Evolutionary conservation across 2,888 invertebrate genomes (phyloP), one percentile per base, ranked within the genome.

Genomic region (Aspidiotus destructor): DNA sequence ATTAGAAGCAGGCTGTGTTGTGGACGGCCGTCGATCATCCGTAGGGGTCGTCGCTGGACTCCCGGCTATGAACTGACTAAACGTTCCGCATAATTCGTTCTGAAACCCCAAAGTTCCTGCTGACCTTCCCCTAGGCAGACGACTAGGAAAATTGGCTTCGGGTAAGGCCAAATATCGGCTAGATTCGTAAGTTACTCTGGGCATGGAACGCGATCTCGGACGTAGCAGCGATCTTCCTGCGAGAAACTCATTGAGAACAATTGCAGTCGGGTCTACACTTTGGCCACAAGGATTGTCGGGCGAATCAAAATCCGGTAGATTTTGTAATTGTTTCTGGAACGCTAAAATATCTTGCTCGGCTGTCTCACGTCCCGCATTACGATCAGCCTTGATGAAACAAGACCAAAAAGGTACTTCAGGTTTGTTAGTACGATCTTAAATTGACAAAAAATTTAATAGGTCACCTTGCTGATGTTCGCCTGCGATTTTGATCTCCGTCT

Each of bases 241-340:
- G 52, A 73, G 70, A 68, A 74, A 73, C 69, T 75, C 74, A 9
- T 73, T 70, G 71, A 75, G 72, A 67, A 75, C 71, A 63, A 74
- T 69, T 72, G 74, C 74, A 67, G 73, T 73, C 28, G 28, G 28
- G n/a, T 72, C 71, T 41, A 70, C 64, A n/a, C 69, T 71, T 13
- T 71, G 69, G 9, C 70, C 72, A 2, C 71, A 72, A 10, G 76
- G 75, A 52, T 75, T 75, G 70, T 78, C 77, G 6, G 77, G 75
- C n/a, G 77, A 76, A 70, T 77, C 77, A 70, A 78, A 77, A 72
- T 78, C 77, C 0, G 83, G 83, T 69, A 83, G 75, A 74, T 83
- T 83, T 73, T 82, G 82, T 40, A 83, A 76, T 72, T 82, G 81
- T 71, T 80, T 76, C 75, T 82, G 82, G 73, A 83, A 81, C 53